Evolutionary conservation across 2,888 invertebrate genomes (phyloP), one percentile per base, ranked within the genome.

Genomic region (Tuberolachnus salignus): DNA sequence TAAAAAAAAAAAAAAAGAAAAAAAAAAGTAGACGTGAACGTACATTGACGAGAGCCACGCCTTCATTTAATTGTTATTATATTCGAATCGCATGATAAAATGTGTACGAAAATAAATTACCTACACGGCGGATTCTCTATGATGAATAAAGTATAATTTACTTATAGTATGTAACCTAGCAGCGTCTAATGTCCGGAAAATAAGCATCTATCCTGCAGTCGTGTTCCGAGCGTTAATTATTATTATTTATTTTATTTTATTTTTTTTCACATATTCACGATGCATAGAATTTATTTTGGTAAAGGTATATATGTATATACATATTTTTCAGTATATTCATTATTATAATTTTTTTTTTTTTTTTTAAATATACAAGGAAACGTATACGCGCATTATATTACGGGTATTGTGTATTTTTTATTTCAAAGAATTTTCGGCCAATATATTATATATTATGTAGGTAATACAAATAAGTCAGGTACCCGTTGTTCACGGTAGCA

Each of bases 11-110:
- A n/a, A n/a, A 34, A 4, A 34, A 34, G 34, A 34, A 34, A 34
- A 34, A 34, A 34, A 61, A 72, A 26, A 61, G 49, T 34, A 72
- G 59, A 72, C 26, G 26, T 72, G 59, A 44, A 53, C 26, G 4
- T 57, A 59, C 59, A 61, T 61, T 61, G 59, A 61, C 49, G 72
- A 72, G 14, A 72, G 14, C 72, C 59, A 72, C 72, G 44, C 49
- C 59, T 61, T 61, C 34, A 13, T 72, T 72, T 49, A 49, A 72
- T 61, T 59, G 46, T 72, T 72, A 57, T 72, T 72, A 72, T 72
- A 57, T 72, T 72, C 59, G 61, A 72, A 34, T 72, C 19, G 16
- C 61, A 72, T 59, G 61, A 72, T 72, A 72, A 72, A 34, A 61
- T 49, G 49, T 72, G 59, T 59, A 72, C 59, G 44, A 57, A 69